Conservation (phyloP, 2,797 vertebrate genomes). For the Orientallactaga sibirica region DNA sequence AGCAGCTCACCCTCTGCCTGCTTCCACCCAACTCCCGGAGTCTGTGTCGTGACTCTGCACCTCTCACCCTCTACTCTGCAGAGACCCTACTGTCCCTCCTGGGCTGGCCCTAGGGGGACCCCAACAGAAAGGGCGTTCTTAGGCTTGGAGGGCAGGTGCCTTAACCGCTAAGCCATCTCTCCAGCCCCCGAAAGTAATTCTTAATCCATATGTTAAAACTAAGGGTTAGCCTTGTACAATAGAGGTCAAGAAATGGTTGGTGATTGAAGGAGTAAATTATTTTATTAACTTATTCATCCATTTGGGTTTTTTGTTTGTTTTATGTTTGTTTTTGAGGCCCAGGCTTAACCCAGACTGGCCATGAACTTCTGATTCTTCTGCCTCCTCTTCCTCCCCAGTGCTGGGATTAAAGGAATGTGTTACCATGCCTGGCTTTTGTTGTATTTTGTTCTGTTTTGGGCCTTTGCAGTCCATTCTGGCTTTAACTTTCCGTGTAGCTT, state of each 20-base stretch:
- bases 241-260: conserved; percentile 40
- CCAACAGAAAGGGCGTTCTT: too few relatives aligned
- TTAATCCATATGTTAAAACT: conserved; percentile 29
- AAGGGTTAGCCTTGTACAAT: conserved; percentile 23
- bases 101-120: too few relatives aligned
- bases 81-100: too few relatives aligned
- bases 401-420: background rate
- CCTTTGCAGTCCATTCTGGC: background rate
- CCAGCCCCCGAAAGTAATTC: conserved; percentile 32
- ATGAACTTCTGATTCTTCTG: background rate
- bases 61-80: too few relatives aligned
- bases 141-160: too few relatives aligned
- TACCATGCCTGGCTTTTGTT: background rate
- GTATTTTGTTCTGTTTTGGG: background rate
- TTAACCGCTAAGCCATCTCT: too few relatives aligned
- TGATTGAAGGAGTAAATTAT: conserved; percentile 35
- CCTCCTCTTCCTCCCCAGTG: background rate
- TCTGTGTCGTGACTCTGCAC: too few relatives aligned
- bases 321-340: background rate
- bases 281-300: background rate
- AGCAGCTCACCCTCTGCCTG: too few relatives aligned
- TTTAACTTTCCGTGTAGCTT: background rate
- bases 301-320: background rate
- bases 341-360: background rate
- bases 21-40: too few relatives aligned